Conservation (phyloP, 2,797 vertebrate genomes). For the Setipinna tenuifilis region DNA sequence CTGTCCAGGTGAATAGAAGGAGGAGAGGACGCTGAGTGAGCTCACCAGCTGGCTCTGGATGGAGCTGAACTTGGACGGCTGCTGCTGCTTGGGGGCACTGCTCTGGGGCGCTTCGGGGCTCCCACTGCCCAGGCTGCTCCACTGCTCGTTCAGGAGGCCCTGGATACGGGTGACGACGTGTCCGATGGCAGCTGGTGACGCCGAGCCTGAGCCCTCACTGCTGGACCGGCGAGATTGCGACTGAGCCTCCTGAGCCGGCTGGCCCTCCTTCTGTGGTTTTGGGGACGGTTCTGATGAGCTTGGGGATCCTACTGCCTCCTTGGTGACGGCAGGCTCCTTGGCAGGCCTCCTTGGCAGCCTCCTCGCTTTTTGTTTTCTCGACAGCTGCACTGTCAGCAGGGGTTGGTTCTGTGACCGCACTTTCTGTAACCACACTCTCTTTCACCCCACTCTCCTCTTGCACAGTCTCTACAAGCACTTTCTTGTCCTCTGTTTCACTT, state of each 20-base stretch:
- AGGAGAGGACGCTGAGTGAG: conserved; percentile 92
- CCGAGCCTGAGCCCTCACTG: conserved; percentile 57
- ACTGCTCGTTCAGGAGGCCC: conserved; percentile 94
- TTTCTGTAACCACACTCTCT: conserved; percentile 56
- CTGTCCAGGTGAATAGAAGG: conserved; percentile 87
- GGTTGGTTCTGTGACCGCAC: conserved; percentile 43
- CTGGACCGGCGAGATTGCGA: conserved; percentile 46
- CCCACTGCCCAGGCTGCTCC: conserved; percentile 88
- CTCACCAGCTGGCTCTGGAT: conserved; percentile 96
- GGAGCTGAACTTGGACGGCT: conserved; percentile 93
- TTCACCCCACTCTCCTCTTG: conserved; percentile 41
- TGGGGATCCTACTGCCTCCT: conserved; percentile 60
- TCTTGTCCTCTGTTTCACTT: neutral
- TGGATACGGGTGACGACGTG: conserved; percentile 95
- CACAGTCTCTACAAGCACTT: conserved; percentile 18
- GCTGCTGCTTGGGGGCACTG: conserved; percentile 59
- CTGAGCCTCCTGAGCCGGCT: conserved; percentile 50
- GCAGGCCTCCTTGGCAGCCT: conserved; percentile 56
- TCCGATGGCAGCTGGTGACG: conserved; percentile 83
- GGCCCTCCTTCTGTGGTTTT: conserved; percentile 28
- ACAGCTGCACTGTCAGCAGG: conserved; percentile 39
- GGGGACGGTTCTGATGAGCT: conserved; percentile 52
- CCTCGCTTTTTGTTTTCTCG: conserved; percentile 55
- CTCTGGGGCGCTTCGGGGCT: conserved; percentile 54
- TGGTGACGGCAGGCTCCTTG: conserved; percentile 66